These are phyloP conservation scores for Pyrocoelia pectoralis DNA, from an alignment of 2,888 invertebrate species.

Conservation along the genomic window DNA sequence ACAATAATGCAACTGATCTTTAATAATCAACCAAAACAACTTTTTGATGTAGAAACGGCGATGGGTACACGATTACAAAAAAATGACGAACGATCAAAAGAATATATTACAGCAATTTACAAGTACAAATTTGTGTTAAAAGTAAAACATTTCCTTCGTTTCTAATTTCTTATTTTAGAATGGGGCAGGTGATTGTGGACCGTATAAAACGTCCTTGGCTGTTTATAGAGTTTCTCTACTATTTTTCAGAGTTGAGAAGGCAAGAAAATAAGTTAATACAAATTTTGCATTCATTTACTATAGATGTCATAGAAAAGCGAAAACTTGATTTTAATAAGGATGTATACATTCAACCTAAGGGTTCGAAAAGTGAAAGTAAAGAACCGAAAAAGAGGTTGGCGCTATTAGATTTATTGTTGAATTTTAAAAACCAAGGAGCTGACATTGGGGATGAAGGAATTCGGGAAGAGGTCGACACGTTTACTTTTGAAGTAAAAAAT, in stretches of 20 bases:
- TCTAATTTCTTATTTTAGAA: not conserved
- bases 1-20: too few relatives aligned
- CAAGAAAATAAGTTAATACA: not conserved
- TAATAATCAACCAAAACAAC: not conserved
- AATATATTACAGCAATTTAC: constrained; percentile 3
- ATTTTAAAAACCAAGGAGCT: constrained; percentile 61
- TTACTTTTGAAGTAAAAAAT: constrained; percentile 69
- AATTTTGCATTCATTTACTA: not conserved
- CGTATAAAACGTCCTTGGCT: not conserved
- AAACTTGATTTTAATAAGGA: not conserved
- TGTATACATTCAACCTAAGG: not conserved
- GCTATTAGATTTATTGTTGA: constrained; percentile 17
- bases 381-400: not conserved
- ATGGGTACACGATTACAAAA: constrained; percentile 15
- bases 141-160: not conserved
- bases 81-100: not conserved
- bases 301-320: not conserved
- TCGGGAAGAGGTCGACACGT: constrained; percentile 70
- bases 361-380: not conserved
- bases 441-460: constrained; percentile 64
- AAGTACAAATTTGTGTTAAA: too few relatives aligned
- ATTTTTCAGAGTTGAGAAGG: not conserved
- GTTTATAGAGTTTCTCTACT: not conserved
- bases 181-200: not conserved
- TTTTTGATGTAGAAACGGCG: constrained; percentile 7